A percentile compares a stretch with the other conserved stretches of the same genome.
Evolutionary conservation across 2,888 invertebrate species (phyloP).

Genomic region (Oxystoma pomonae): DNA sequence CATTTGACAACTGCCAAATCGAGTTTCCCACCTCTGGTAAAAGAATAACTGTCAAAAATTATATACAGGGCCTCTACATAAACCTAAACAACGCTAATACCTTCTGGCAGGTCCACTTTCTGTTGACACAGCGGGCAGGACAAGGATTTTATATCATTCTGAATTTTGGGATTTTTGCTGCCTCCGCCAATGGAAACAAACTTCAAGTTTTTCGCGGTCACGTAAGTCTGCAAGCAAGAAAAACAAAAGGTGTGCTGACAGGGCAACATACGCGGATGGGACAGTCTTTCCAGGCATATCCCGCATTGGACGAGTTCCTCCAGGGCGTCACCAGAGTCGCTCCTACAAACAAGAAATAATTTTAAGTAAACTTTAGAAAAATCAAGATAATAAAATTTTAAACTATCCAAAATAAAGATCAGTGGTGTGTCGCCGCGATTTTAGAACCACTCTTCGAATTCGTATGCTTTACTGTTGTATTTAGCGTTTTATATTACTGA

Average conservation of each 20-base stretch:
- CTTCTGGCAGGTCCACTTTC: conserved; percentile 48
- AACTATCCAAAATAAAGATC: too few species aligned
- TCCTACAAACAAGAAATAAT: conserved; percentile 4
- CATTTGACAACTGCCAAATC: too few species aligned
- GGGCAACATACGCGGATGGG: conserved; percentile 58
- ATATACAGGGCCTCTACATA: too few species aligned
- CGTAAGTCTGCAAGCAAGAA: conserved; percentile 54
- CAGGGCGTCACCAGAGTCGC: conserved; percentile 48
- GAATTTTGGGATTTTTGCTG: background rate
- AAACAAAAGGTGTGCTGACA: conserved; percentile 67
- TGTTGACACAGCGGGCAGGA: conserved; percentile 58
- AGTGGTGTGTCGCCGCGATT: too few species aligned
- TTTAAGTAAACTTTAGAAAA: too few species aligned
- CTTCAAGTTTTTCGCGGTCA: conserved; percentile 28
- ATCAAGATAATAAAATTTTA: too few species aligned
- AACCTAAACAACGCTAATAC: conserved; percentile 46
- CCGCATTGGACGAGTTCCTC: conserved; percentile 60
- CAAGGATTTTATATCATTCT: conserved; percentile 21
- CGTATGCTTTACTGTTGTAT: too few species aligned
- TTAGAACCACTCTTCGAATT: too few species aligned
- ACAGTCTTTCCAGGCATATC: conserved; percentile 55
- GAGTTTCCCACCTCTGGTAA: too few species aligned
- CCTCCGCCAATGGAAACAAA: conserved; percentile 1
- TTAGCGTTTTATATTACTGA: too few species aligned
- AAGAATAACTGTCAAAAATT: too few species aligned